Percentiles rank a stretch among this genome's conserved stretches.
Conservation (phyloP, 2,797 vertebrate species). For the Acomys russatus region DNA sequence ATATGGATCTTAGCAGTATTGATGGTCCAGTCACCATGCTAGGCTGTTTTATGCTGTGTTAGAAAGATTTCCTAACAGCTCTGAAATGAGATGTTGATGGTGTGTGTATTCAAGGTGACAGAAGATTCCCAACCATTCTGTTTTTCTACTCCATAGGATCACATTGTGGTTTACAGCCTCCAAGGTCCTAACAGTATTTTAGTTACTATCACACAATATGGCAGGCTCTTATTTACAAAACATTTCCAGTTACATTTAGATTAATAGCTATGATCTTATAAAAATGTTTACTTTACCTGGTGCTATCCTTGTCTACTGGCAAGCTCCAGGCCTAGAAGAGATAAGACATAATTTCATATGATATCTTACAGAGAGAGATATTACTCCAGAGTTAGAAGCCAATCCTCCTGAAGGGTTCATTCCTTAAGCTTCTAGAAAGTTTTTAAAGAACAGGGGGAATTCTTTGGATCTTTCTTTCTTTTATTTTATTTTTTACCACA, state of each 20-base stretch:
- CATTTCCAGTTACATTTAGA: slow-evolving; percentile 30
- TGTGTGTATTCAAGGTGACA: not conserved
- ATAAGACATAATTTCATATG: slow-evolving; percentile 9
- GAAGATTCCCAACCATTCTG: not conserved
- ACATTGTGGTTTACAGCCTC: not conserved
- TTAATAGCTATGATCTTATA: not conserved
- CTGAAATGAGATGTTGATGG: not conserved
- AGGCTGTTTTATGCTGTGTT: not conserved
- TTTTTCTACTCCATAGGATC: not conserved
- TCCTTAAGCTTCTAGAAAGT: slow-evolving; percentile 28
- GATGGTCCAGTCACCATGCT: not conserved
- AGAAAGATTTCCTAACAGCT: not conserved
- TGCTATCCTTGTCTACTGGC: no score
- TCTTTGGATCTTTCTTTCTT: not conserved
- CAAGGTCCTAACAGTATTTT: not conserved
- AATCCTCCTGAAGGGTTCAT: not conserved
- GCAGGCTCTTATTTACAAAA: not conserved
- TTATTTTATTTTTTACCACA: not conserved
- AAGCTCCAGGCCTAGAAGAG: not conserved
- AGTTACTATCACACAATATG: not conserved
- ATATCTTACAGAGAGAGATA: not conserved
- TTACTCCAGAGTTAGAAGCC: not conserved
- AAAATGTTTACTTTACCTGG: not conserved
- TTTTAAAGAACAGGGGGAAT: not conserved
- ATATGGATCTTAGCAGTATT: not conserved